Conservation (phyloP, 2,888 invertebrate species). For the Cheilosia grossa region DNA sequence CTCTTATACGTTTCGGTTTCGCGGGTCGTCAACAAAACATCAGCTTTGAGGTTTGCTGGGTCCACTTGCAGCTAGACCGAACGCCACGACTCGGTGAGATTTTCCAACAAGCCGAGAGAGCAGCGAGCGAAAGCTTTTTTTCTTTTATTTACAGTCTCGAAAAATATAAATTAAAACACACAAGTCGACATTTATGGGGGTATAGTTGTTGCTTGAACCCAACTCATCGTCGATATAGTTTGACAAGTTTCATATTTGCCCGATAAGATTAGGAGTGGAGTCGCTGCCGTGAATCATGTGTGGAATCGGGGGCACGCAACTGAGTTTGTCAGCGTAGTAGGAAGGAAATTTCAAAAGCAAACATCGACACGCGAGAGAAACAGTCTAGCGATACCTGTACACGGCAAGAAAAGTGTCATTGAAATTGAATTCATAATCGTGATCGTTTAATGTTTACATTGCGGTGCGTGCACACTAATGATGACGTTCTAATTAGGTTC, state of each 20-base stretch:
- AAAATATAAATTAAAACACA: conserved; percentile 27
- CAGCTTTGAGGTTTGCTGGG: conserved; percentile 15
- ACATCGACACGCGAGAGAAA: conserved; percentile 40
- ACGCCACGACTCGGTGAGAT: no score
- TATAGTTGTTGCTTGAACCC: neutral
- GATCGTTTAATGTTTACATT: conserved; percentile 26
- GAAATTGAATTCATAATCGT: conserved; percentile 20
- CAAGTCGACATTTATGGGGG: conserved; percentile 29
- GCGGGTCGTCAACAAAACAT: conserved; percentile 17
- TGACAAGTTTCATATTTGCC: conserved; percentile 57
- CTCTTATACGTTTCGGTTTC: conserved; percentile 46
- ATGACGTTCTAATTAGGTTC: conserved; percentile 66
- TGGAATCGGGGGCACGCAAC: conserved; percentile 41
- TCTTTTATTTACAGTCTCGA: conserved; percentile 43
- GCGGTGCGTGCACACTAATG: conserved; percentile 34
- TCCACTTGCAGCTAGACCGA: neutral
- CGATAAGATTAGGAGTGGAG: conserved; percentile 58
- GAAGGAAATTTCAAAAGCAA: conserved; percentile 66
- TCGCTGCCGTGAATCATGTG: conserved; percentile 34
- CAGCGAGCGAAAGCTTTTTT: conserved; percentile 40
- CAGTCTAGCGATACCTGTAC: conserved; percentile 49
- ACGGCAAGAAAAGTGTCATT: conserved; percentile 59
- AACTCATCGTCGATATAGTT: conserved; percentile 48
- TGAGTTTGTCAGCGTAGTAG: conserved; percentile 7
- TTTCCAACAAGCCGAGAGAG: no score